Evolutionary conservation across 2,797 vertebrate species (phyloP), one percentile per base, ranked within the genome.

Genomic region (Rhyacichthys aspro): DNA sequence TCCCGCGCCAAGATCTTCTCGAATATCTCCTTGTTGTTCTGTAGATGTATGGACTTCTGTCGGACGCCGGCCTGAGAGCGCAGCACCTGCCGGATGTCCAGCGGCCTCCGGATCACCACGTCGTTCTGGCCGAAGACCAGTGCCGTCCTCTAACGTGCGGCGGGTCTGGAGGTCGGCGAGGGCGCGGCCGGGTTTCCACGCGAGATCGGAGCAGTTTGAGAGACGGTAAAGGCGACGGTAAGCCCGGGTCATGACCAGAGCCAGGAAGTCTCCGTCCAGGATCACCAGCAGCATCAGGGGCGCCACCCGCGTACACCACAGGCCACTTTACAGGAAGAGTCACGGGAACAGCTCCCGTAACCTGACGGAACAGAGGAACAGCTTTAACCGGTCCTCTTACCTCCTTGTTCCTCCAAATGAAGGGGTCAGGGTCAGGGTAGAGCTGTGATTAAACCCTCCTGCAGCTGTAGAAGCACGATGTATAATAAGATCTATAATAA

Each of bases 211-310:
- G 34, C 5, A 0, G 33, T 59, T 64, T 78, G 42, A 59, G 11
- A 84, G 42, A 8, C 45, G 7, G 59, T 90, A 82, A 15, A 88
- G 19, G 2, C 8, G 69, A 1, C 74, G 63, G 46, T 96, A 98
- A 16, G 74, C 85, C 39, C 64, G 90, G 55, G 94, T 92, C 61
- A 98, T 78, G 54, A 94, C 36, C 37, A 90, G 39, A 0, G 97
- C 95, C 3, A 98, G 89, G 68, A 95, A 87, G 78, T 98, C 95
- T 0, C 96, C 97, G 67, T 98, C 95, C 0, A 94, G 91, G 72
- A 98, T 90, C 57, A 98, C 94, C 74, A 98, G 76, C 45, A 98
- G 93, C 96, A 96, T 98, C 63, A 98, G 86, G n/a, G 97, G 97
- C 33, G 98, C 97, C 57, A 98, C 88, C 80, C 23, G 96, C 95